Conservation (phyloP, 2,113 vertebrate genomes). For the Alouatta palliata region DNA sequence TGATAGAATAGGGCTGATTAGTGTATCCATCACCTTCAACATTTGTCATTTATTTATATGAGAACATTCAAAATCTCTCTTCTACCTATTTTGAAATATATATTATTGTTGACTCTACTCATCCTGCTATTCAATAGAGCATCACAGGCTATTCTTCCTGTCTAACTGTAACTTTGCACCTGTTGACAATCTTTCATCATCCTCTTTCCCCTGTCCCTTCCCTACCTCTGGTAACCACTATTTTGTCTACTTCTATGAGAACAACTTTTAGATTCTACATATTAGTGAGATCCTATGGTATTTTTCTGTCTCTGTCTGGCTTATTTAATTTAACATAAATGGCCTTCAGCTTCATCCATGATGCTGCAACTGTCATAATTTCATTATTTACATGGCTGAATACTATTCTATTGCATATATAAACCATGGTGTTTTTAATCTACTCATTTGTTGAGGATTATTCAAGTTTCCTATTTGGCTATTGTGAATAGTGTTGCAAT, state of each 20-base stretch:
- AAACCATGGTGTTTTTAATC: background rate
- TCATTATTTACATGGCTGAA: background rate
- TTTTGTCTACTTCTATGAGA: background rate
- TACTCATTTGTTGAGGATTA: background rate
- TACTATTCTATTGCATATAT: background rate
- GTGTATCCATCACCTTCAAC: background rate
- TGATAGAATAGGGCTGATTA: background rate
- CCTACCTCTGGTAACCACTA: background rate
- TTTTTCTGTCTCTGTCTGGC: background rate
- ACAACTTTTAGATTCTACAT: background rate
- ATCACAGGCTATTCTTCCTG: background rate
- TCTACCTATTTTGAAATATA: background rate
- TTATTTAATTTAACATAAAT: background rate
- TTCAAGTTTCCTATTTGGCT: background rate
- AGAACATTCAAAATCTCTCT: background rate
- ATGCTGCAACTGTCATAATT: background rate
- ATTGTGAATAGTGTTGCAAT: background rate
- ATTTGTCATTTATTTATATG: background rate
- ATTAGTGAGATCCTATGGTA: background rate
- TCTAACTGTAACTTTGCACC: background rate
- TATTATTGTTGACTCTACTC: background rate
- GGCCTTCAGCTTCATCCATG: background rate
- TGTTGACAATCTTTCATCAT: background rate
- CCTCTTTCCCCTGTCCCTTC: accelerated
- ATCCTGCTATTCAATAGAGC: background rate